phyloP scores from a whole-genome alignment of 2,797 vertebrate species.

The Gambelia wislizenii region DNA sequence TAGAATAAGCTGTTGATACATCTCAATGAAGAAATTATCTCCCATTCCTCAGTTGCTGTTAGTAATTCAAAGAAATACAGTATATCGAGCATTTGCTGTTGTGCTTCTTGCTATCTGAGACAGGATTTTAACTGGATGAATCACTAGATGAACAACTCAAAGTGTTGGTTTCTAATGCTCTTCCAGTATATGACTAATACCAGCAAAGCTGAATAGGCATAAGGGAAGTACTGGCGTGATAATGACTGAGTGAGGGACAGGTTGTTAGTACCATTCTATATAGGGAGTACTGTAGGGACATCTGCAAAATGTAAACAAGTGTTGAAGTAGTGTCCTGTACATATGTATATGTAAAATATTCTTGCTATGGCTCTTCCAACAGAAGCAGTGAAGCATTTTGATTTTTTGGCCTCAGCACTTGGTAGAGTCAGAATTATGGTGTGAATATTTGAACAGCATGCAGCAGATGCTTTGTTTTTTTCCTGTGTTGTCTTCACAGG shows the following conservation, averaged over 20 bases:
- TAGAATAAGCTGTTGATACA: neutral
- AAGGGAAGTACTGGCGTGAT: conserved; percentile 12
- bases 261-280: neutral
- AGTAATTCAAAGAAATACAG: neutral
- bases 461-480: neutral
- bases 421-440: neutral
- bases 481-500: neutral
- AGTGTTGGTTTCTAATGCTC: conserved; percentile 10
- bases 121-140: conserved; percentile 23
- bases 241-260: conserved; percentile 3
- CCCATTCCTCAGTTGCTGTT: neutral
- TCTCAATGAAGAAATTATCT: neutral
- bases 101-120: conserved; percentile 2
- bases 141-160: conserved; percentile 14
- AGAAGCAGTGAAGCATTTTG: neutral
- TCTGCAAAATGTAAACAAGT: neutral
- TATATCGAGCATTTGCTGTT: conserved; percentile 3
- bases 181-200: conserved; percentile 26
- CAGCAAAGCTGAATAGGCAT: conserved; percentile 17
- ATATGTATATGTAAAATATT: neutral
- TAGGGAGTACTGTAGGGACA: neutral
- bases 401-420: neutral
- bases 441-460: neutral
- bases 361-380: neutral
- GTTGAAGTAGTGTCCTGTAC: neutral